Conservation (phyloP, 2,797 vertebrate genomes). For the Enoplosus armatus region DNA sequence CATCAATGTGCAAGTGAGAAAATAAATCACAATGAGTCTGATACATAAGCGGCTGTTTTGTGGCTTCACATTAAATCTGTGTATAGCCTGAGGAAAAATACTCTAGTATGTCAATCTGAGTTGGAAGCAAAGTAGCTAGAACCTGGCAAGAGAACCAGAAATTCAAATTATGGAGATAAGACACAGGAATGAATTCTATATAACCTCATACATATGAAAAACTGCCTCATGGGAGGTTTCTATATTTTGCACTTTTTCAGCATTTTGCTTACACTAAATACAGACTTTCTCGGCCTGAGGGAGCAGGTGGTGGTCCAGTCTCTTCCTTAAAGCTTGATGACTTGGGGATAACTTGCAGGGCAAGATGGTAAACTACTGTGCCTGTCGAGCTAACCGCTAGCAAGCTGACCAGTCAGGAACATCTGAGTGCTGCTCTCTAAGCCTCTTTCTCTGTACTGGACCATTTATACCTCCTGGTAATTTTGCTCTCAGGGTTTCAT, state of each 20-base stretch:
- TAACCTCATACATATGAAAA: constrained; percentile 39
- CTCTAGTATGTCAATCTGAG: neutral
- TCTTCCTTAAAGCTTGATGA: neutral
- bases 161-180: constrained; percentile 38
- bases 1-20: neutral
- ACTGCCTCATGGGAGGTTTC: constrained; percentile 17
- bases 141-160: constrained; percentile 22
- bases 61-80: constrained; percentile 42
- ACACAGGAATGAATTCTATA: constrained; percentile 25
- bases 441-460: neutral
- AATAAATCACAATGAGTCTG: neutral
- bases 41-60: neutral
- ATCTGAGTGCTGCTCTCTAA: neutral
- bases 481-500: neutral
- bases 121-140: constrained; percentile 18
- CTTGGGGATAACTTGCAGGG: neutral
- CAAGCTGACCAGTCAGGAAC: neutral
- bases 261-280: constrained; percentile 8
- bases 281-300: neutral
- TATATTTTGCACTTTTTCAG: constrained; percentile 23
- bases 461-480: neutral
- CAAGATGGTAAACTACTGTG: neutral
- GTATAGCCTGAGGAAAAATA: constrained; percentile 18
- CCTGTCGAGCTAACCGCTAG: neutral
- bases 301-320: neutral